These are phyloP conservation scores for Ormyrus pomaceus DNA, from an alignment of 2,888 invertebrate genomes.

Conservation along the genomic window DNA sequence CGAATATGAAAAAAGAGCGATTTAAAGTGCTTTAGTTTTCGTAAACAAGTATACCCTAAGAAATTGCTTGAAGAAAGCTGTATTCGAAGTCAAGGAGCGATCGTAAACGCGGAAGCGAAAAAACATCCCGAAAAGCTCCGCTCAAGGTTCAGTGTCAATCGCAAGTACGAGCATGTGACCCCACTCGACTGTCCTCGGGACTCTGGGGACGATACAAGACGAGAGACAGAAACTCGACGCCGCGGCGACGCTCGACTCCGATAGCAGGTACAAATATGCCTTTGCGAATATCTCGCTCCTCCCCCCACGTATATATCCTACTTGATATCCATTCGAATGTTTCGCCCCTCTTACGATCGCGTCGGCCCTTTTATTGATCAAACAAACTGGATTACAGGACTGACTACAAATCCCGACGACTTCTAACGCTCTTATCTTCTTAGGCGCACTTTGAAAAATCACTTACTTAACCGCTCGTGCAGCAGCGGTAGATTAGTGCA, in stretches of 20 bases:
- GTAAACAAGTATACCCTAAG: too few species aligned
- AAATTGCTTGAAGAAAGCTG: too few species aligned
- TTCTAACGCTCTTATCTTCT: not conserved
- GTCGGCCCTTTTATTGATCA: slow-evolving; percentile 43
- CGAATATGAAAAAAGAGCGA: too few species aligned
- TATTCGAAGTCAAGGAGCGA: too few species aligned
- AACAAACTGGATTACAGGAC: slow-evolving; percentile 42
- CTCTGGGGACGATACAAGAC: slow-evolving; percentile 24
- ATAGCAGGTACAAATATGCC: slow-evolving; percentile 36
- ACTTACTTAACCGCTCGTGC: not conserved
- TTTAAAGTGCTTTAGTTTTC: too few species aligned
- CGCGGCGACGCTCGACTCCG: not conserved
- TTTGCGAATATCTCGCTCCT: not conserved
- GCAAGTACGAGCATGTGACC: not conserved
- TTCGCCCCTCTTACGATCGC: not conserved
- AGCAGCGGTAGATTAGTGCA: not conserved
- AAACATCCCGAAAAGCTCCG: too few species aligned
- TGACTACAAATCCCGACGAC: slow-evolving; percentile 29
- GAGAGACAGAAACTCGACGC: slow-evolving; percentile 37
- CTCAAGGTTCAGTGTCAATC: slow-evolving; percentile 36
- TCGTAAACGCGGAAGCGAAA: too few species aligned
- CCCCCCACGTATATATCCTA: too few species aligned
- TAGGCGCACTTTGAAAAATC: too few species aligned
- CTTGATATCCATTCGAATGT: too few species aligned
- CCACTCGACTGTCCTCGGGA: not conserved